Conservation (phyloP, 2,888 invertebrate genomes). For the Crioceris asparagi region DNA sequence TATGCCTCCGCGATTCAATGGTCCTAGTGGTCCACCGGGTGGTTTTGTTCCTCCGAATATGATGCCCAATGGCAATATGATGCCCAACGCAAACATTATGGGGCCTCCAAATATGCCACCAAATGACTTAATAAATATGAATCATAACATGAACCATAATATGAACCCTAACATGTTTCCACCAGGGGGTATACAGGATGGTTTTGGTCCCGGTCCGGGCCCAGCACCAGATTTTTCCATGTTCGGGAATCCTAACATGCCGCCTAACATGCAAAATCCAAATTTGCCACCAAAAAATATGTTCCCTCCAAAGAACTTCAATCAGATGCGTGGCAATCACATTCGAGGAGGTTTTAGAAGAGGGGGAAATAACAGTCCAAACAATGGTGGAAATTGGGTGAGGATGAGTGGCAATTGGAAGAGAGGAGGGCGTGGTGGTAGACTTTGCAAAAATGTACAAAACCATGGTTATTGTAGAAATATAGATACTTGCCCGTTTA, state of each 20-base stretch:
- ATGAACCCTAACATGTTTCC: constrained; percentile 31
- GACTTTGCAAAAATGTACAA: constrained; percentile 68
- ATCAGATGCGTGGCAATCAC: constrained; percentile 10
- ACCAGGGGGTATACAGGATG: constrained; percentile 22
- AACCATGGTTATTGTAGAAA: constrained; percentile 71
- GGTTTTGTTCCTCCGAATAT: constrained; percentile 25
- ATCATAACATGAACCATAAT: constrained; percentile 11
- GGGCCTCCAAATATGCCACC: constrained; percentile 35
- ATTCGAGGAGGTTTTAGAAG: constrained; percentile 25
- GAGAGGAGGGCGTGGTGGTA: constrained; percentile 41
- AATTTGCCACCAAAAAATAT: constrained; percentile 2
- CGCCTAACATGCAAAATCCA: constrained; percentile 26
- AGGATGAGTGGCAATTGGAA: constrained; percentile 41
- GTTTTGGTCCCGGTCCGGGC: constrained; percentile 11
- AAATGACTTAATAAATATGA: constrained; percentile 31
- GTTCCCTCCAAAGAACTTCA: constrained; percentile 22
- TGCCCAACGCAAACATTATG: constrained; percentile 40
- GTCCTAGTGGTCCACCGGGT: neutral
- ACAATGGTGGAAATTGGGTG: constrained; percentile 44
- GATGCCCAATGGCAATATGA: constrained; percentile 30
- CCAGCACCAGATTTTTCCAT: constrained; percentile 13
- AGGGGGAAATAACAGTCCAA: constrained; percentile 19
- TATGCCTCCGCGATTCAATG: constrained; percentile 22
- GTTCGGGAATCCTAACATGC: constrained; percentile 31
- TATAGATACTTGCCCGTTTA: constrained; percentile 71